Percentiles rank a stretch among this genome's conserved stretches.
Evolutionary conservation across 2,113 vertebrate genomes (phyloP).

Genomic region (Brienomyrus longianalis): DNA sequence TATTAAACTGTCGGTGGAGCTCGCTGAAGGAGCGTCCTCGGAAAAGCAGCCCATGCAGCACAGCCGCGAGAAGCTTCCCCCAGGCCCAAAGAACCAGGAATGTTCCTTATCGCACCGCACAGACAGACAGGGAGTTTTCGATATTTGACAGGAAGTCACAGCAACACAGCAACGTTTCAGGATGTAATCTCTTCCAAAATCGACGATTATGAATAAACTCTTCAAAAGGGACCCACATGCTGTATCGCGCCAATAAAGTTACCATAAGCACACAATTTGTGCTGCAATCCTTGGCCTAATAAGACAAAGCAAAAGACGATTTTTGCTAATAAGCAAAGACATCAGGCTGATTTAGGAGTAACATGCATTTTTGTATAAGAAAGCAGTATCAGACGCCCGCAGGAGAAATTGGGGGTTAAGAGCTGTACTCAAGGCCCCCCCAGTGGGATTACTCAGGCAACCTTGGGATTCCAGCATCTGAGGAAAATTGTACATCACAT

Average conservation of each 20-base stretch:
- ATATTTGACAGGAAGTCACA: neutral
- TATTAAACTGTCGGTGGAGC: neutral
- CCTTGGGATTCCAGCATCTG: neutral
- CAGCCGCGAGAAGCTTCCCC: neutral
- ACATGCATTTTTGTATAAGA: neutral
- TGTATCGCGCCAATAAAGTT: neutral
- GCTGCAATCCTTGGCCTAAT: neutral
- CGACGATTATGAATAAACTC: neutral
- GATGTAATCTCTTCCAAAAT: neutral
- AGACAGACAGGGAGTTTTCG: neutral
- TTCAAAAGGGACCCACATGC: neutral
- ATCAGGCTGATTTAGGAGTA: neutral
- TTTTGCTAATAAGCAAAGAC: neutral
- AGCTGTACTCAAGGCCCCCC: neutral
- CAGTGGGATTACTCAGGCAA: neutral
- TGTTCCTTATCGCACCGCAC: neutral
- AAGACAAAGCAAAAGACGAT: neutral
- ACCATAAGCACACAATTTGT: neutral
- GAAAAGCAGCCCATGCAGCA: neutral
- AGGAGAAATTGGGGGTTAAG: neutral
- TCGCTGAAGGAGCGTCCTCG: neutral
- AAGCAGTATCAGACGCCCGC: neutral
- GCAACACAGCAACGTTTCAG: neutral
- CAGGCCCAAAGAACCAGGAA: neutral
- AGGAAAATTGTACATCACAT: neutral